Conservation (phyloP, 2,113 vertebrate genomes). For the Percopsis transmontana region DNA sequence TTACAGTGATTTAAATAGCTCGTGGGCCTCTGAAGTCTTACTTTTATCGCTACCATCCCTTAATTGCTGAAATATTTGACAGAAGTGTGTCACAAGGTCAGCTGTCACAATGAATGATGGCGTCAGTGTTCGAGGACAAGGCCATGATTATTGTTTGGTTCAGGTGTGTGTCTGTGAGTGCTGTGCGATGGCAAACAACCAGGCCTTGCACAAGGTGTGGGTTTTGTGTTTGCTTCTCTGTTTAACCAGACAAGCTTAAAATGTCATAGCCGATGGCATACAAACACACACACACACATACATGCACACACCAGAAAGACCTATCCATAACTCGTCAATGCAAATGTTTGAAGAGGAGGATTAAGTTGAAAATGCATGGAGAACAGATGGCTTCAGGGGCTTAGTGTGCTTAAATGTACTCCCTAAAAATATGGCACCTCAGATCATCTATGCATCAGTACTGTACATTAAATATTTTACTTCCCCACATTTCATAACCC, state of each 20-base stretch:
- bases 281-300: slow-evolving; percentile 2
- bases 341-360: slow-evolving; percentile 63
- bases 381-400: slow-evolving; percentile 56
- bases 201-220: slow-evolving; percentile 10
- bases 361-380: slow-evolving; percentile 64
- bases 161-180: slow-evolving; percentile 3
- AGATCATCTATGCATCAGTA: slow-evolving; percentile 23
- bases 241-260: slow-evolving; percentile 14
- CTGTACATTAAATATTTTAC: slow-evolving; percentile 26
- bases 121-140: slow-evolving; percentile 11
- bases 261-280: slow-evolving; percentile 13
- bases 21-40: slow-evolving; percentile 24
- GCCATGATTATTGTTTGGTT: slow-evolving; percentile 1
- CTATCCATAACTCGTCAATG: slow-evolving; percentile 47
- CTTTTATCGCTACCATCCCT: slow-evolving; percentile 22
- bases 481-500: slow-evolving; percentile 12
- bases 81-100: slow-evolving; percentile 6
- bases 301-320: slow-evolving; percentile 20
- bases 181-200: slow-evolving; percentile 21
- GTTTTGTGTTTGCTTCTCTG: slow-evolving; percentile 1
- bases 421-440: slow-evolving; percentile 35
- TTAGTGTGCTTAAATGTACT: slow-evolving; percentile 52
- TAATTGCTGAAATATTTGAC: slow-evolving; percentile 5
- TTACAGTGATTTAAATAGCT: slow-evolving; percentile 38
- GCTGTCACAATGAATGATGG: background rate